A percentile compares a stretch with the other conserved stretches of the same genome.
These are phyloP conservation scores for Amblyteles armatorius DNA, from an alignment of 2,888 invertebrate genomes.

Conservation along the genomic window DNA sequence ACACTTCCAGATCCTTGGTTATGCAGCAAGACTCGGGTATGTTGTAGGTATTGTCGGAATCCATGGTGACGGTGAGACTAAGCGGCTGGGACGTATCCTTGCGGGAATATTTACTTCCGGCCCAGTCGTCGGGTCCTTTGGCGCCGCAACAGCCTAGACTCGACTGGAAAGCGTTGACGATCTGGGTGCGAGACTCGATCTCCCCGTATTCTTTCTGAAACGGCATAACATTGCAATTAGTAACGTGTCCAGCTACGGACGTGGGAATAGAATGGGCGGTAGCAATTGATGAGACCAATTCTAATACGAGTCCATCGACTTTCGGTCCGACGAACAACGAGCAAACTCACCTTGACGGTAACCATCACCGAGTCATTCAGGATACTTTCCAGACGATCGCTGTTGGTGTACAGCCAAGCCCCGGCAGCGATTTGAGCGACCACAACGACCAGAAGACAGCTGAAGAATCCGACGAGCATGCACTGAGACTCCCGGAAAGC, in stretches of 20 bases:
- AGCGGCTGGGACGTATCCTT: constrained; percentile 85
- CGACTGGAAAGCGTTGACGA: constrained; percentile 80
- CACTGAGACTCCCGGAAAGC: constrained; percentile 92
- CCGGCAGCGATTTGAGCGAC: constrained; percentile 92
- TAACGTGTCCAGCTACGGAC: background rate
- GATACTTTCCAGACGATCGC: constrained; percentile 88
- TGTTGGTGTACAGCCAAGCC: constrained; percentile 91
- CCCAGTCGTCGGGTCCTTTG: constrained; percentile 90
- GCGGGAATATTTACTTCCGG: constrained; percentile 87
- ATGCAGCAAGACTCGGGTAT: constrained; percentile 89
- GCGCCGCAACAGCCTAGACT: constrained; percentile 93
- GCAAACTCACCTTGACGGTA: constrained; percentile 79
- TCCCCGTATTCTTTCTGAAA: constrained; percentile 81
- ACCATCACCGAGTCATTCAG: constrained; percentile 85
- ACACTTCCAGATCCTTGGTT: constrained; percentile 84
- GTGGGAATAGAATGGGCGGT: background rate
- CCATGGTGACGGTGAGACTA: constrained; percentile 85
- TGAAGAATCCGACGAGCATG: constrained; percentile 92
- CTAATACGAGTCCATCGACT: background rate
- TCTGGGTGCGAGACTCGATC: constrained; percentile 76
- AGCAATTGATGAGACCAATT: background rate
- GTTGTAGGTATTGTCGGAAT: constrained; percentile 84
- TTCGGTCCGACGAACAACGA: background rate
- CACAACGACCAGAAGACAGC: constrained; percentile 91
- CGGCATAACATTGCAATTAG: background rate